Base-by-base conservation (phyloP, 2,113 vertebrate genomes). In the Amazona vittata region DNA sequence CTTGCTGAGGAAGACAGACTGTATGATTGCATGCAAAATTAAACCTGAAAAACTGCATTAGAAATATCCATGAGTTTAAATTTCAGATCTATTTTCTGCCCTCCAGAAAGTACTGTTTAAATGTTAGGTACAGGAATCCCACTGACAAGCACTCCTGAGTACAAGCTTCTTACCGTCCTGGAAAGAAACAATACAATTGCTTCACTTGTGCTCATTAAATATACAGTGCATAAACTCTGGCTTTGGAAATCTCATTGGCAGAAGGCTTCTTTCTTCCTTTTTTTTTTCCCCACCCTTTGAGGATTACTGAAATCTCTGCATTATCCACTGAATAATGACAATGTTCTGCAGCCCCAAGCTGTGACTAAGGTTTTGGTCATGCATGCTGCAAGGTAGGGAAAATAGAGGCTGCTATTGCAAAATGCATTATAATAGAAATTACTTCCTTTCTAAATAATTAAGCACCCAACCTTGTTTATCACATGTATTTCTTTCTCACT, bases 1-100 rank as follows among this genome's bases (percentile, higher is more conserved):
- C 86, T 94, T 69, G 50, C 77, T 84, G 89, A 79, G 83, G 74
- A 79, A 92, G 89, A 68, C 74, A 93, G 80, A 89, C 46, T 53
- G 49, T 55, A 73, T 43, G 65, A 95, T 95, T 89, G 86, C 65
- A 91, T 67, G 89, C 81, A 97, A 95, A 97, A 95, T 94, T 96
- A 93, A 96, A 79, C 62, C 59, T 69, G 70, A 91, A 94, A 92
- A 89, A 70, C 49, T 87, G 53, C 47, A 59, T 83, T 87, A 87
- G 59, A 94, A 94, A 94, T 57, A 94, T 14, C 37, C 33, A 49
- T 46, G 7, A 85, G 49, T 92, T 89, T 26, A 59, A 87, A 87
- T 91, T 97, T 93, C 86, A 85, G 49, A 87, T 59, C 62, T 65
- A 5, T 89, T 91, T 96, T 87, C 70, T 87, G 85, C 67, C 62